Evolutionary conservation across 2,113 vertebrate genomes (phyloP).

Genomic region (Labeo rohita): DNA sequence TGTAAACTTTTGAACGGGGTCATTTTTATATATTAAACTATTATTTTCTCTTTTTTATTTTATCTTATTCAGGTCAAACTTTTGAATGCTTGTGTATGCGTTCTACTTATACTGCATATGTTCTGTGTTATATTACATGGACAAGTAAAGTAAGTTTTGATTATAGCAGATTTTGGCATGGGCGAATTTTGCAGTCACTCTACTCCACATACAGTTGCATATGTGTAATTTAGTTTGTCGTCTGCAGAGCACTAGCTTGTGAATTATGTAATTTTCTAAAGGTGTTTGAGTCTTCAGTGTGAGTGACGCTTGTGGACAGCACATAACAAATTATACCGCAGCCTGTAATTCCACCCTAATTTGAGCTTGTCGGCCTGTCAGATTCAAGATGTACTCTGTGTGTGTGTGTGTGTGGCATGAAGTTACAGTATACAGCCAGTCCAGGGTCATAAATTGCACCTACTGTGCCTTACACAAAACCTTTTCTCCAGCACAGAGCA

Average conservation of each 20-base stretch:
- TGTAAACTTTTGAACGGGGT: too few relatives aligned
- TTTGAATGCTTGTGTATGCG: neutral
- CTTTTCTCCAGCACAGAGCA: slow-evolving; percentile 6
- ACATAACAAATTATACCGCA: slow-evolving; percentile 68
- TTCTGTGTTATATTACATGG: neutral
- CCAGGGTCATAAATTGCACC: slow-evolving; percentile 12
- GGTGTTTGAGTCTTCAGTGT: slow-evolving; percentile 62
- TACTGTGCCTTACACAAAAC: slow-evolving; percentile 7
- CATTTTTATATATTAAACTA: too few relatives aligned
- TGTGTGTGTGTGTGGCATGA: slow-evolving; percentile 36
- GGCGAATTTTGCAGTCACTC: slow-evolving; percentile 2
- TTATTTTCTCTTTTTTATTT: too few relatives aligned
- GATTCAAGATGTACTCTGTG: slow-evolving; percentile 54
- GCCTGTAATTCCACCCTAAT: slow-evolving; percentile 68
- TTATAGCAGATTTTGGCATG: neutral
- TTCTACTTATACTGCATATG: too few relatives aligned
- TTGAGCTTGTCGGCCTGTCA: slow-evolving; percentile 62
- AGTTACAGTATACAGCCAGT: neutral
- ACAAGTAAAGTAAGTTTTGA: neutral
- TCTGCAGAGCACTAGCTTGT: neutral
- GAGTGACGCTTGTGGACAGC: slow-evolving; percentile 62
- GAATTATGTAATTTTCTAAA: slow-evolving; percentile 68
- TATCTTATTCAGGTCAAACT: neutral
- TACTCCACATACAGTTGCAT: neutral
- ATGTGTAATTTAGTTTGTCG: slow-evolving; percentile 2